Evolutionary conservation across 2,797 vertebrate genomes (phyloP), one percentile per base, ranked within the genome.

Genomic region (Mionectes olivaceus): DNA sequence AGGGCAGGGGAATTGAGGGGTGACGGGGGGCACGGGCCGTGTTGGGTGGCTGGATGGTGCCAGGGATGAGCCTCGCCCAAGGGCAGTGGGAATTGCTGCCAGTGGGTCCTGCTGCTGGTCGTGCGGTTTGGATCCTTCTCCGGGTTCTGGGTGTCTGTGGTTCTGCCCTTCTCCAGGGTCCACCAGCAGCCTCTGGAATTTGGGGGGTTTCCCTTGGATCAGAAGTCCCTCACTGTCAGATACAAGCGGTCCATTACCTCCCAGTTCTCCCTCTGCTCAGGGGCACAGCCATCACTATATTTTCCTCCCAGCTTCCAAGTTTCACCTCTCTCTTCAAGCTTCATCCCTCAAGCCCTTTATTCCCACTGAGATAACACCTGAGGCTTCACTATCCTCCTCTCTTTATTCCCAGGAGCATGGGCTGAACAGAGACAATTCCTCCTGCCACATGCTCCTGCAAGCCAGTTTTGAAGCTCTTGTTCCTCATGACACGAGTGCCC

Each of bases 81-180:
- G 0, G 0, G 28, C 43, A 52, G 47, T 2, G 56, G 82, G 56
- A 63, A 22, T 4, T 16, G 69, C n/a, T n/a, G 74, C 35, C 0
- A 0, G 3, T 2, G 27, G 16, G 25, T 74, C 60, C 59, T 8
- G 39, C 63, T 52, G 70, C 35, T 0, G 0, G 23, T 14, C 2
- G 1, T 0, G 0, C 0, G 0, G 5, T 30, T 94, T 21, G 2
- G 33, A 19, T 80, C 33, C 55, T 43, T 24, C 7, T 7, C n/a
- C 25, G 2, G 21, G 4, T 28, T 77, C 71, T 59, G 61, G 59
- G 10, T 64, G 19, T 33, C 30, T 50, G 59, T 55, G 43, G 7
- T 47, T 74, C 9, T 0, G 3, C 46, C 32, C 30, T 76, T 89
- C 2, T 0, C n/a, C 41, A 43, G 32, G 3, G 12, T 47, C 43